Conservation (phyloP, 1,140 invertebrate species). For the Sitobion miscanthi region DNA sequence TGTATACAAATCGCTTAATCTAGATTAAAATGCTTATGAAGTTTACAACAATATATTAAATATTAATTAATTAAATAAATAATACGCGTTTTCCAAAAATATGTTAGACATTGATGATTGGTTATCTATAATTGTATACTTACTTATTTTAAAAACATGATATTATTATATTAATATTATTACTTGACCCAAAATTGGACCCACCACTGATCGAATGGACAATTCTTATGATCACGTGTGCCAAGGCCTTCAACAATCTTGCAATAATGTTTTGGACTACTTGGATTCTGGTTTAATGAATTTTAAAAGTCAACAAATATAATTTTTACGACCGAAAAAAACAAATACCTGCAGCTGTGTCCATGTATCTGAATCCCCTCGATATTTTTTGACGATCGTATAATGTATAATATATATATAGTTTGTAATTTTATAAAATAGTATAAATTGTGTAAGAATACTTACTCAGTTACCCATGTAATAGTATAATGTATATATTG, state of each 20-base stretch:
- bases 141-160: neutral
- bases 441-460: too few species aligned
- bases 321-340: neutral
- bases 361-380: neutral
- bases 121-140: neutral
- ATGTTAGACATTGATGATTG: neutral
- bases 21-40: neutral
- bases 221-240: neutral
- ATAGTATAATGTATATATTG: too few species aligned
- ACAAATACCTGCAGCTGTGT: neutral
- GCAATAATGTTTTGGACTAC: neutral
- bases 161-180: neutral
- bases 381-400: neutral
- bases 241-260: neutral
- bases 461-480: too few species aligned
- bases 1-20: too few species aligned
- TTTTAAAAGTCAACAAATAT: neutral
- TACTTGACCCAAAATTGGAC: too few species aligned
- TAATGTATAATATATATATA: too few species aligned
- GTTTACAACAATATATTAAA: neutral
- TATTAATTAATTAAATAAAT: neutral
- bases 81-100: neutral
- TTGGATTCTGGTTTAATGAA: conserved; percentile 6
- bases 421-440: too few species aligned
- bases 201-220: neutral